Percentiles rank a stretch among this genome's conserved stretches.
Conservation (phyloP, 2,888 invertebrate species). For the Pristionchus arcanus region DNA sequence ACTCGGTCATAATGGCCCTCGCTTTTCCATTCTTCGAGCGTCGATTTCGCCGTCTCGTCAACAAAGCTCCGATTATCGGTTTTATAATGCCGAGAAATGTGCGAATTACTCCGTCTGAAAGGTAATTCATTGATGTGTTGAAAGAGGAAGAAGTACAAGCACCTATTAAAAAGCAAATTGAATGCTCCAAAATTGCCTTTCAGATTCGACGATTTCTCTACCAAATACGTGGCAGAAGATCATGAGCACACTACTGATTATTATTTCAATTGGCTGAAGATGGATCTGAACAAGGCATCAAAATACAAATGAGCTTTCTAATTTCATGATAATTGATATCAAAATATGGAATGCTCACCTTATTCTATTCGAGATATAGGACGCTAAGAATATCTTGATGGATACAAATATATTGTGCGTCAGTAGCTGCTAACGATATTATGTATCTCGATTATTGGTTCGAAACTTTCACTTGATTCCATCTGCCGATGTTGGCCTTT, state of each 20-base stretch:
- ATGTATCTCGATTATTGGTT: no score
- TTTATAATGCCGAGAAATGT: constrained; percentile 5
- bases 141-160: not conserved
- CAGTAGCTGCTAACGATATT: no score
- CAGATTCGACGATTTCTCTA: constrained; percentile 38
- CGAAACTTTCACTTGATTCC: not conserved
- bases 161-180: not conserved
- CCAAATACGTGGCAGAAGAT: constrained; percentile 4
- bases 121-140: not conserved
- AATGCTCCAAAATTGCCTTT: not conserved
- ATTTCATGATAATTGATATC: no score
- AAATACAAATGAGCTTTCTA: constrained; percentile 1
- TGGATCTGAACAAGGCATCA: constrained; percentile 19
- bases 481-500: not conserved
- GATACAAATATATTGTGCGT: not conserved
- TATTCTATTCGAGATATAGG: no score
- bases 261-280: constrained; percentile 41
- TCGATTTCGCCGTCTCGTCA: constrained; percentile 14
- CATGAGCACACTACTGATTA: not conserved
- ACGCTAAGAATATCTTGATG: not conserved
- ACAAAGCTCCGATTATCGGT: not conserved
- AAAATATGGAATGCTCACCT: no score
- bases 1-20: constrained; percentile 19
- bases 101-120: not conserved
- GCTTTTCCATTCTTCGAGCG: constrained; percentile 32